Conservation (phyloP, 2,888 invertebrate genomes). For the Cephonodes hylas region DNA sequence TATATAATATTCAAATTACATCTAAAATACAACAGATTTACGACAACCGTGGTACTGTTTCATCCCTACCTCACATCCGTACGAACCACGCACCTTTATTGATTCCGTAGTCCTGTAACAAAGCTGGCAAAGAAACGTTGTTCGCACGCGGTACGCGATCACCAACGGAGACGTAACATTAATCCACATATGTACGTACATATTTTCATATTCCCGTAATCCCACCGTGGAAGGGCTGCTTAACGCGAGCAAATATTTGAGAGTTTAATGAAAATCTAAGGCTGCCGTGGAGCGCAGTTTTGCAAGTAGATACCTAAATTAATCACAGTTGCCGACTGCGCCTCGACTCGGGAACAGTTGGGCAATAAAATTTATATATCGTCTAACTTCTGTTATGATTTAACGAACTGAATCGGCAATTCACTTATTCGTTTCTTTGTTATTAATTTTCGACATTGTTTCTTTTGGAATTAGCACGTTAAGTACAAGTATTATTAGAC, state of each 20-base stretch:
- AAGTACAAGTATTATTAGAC: slow-evolving; percentile 19
- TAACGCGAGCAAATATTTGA: slow-evolving; percentile 69
- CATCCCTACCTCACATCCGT: background rate
- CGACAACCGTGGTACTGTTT: background rate
- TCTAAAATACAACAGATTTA: background rate
- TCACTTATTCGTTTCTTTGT: slow-evolving; percentile 52
- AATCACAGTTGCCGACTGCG: slow-evolving; percentile 60
- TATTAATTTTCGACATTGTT: slow-evolving; percentile 59
- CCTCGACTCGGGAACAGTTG: slow-evolving; percentile 52
- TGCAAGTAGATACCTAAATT: slow-evolving; percentile 65
- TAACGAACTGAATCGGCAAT: slow-evolving; percentile 68
- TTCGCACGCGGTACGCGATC: slow-evolving; percentile 50
- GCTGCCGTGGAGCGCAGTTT: slow-evolving; percentile 55
- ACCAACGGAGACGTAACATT: slow-evolving; percentile 47
- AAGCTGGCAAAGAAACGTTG: slow-evolving; percentile 52
- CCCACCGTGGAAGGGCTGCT: slow-evolving; percentile 51
- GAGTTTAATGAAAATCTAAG: slow-evolving; percentile 74
- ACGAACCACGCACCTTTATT: slow-evolving; percentile 41
- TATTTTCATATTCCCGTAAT: slow-evolving; percentile 68
- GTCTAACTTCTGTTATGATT: slow-evolving; percentile 72
- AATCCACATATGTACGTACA: slow-evolving; percentile 60
- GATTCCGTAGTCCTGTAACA: slow-evolving; percentile 52
- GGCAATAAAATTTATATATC: slow-evolving; percentile 72
- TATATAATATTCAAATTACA: background rate
- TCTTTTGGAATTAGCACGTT: slow-evolving; percentile 33